Evolutionary conservation across 2,113 vertebrate species (phyloP).

Genomic region (Dipodomys spectabilis): DNA sequence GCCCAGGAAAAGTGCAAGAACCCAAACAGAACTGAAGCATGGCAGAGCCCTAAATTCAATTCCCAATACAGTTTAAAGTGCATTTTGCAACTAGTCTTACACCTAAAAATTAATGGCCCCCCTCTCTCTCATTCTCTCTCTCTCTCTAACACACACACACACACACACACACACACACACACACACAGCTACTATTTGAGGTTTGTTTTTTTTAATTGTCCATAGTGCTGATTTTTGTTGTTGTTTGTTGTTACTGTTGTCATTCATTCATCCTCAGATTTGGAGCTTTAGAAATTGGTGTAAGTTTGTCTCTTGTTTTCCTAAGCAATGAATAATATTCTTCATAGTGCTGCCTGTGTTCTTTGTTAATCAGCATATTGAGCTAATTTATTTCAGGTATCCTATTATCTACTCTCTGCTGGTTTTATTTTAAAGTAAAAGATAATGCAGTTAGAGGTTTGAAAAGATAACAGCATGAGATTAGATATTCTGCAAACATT

Average conservation of each 20-base stretch:
- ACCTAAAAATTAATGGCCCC: constrained; percentile 30
- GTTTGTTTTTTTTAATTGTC: not conserved
- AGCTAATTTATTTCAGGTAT: constrained; percentile 40
- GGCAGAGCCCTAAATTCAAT: too few relatives aligned
- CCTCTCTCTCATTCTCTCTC: too few relatives aligned
- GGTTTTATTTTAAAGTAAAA: constrained; percentile 48
- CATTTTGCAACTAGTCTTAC: constrained; percentile 55
- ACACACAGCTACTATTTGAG: not conserved
- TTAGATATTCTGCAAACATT: not conserved
- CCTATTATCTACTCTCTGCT: constrained; percentile 2
- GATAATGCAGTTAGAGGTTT: not conserved
- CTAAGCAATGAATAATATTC: not conserved
- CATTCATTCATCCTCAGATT: not conserved
- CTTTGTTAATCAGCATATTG: not conserved
- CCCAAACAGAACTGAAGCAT: too few relatives aligned
- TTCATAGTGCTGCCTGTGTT: not conserved
- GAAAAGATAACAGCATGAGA: not conserved
- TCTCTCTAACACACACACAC: not conserved
- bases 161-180: too few relatives aligned
- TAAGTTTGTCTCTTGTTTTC: constrained; percentile 50
- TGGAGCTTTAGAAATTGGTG: not conserved
- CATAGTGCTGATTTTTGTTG: not conserved
- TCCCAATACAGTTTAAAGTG: not conserved
- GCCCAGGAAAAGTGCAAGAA: too few relatives aligned
- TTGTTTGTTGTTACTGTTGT: not conserved